Evolutionary conservation across 2,113 vertebrate genomes (phyloP), one percentile per base, ranked within the genome.

Genomic region (Cavia porcellus): DNA sequence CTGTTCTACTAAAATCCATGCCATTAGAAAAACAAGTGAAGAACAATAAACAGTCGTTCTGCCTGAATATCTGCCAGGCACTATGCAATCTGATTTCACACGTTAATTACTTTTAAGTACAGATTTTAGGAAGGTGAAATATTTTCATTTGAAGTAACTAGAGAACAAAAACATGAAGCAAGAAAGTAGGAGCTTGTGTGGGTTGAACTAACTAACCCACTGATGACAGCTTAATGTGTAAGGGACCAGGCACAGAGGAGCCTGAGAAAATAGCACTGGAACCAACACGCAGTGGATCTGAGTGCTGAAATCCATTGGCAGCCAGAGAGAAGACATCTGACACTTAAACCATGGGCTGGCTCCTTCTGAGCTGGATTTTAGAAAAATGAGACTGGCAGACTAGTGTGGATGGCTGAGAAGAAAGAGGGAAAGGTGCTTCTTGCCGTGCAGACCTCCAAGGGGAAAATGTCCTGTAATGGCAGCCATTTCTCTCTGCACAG

Each of bases 381-480:
- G 77, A 88, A 89, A 86, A 35, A 89, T 42, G 61, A 94, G 52
- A 74, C 59, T 62, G 45, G 42, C 24, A 79, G 19, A 35, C 79
- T 1, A n/a, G 0, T 10, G 75, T 87, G 42, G 50, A 59, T 20
- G 28, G 38, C 55, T 12, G 47, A 13, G 52, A 94, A 82, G 45
- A 68, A 92, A 59, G 35, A 61, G 61, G n/a, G 11, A 25, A 92
- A 70, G n/a, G n/a, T 81, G 62, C 5, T 94, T 62, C 35, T 59
- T 86, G 95, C 93, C 32, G 14, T 47, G 80, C 80, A 95, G 66
- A 90, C 38, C 35, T 95, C 81, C 83, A 45, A 24, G 45, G n/a
- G 74, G n/a, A 96, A 94, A 77, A 50, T 95, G 80, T 55, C 80
- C 22, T 45, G 52, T 61, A 72, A 92, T 52, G 87, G 84, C 17